Evolutionary conservation across 2,113 vertebrate genomes (phyloP), one percentile per base, ranked within the genome.

Genomic region (Orycteropus afer): DNA sequence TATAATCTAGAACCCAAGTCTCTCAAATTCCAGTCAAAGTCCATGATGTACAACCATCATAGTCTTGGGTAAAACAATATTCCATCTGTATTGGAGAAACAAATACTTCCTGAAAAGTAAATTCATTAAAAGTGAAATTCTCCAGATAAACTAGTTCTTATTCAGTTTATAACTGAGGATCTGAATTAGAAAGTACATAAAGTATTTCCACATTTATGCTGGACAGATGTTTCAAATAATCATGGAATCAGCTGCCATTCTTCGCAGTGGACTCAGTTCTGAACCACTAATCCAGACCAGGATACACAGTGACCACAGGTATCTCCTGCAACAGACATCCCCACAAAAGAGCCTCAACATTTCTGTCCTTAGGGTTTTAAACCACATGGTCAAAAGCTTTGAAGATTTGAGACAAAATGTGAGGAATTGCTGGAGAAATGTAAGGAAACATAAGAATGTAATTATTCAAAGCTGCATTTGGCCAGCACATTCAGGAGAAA

Each of bases 261-360:
- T 59, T 69, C 82, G 47, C 67, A 65, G 63, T 27, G 34, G 55
- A 85, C 57, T 51, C 74, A 53, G 55, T 17, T 78, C 78, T 4
- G 77, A 95, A 80, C 89, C 96, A 94, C 94, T 63, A 96, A 94
- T 5, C 79, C 74, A 73, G 17, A 88, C 86, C 96, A 86, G 96
- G 91, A 86, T 65, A 40, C 2, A 25, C 59, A 88, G 57, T 59
- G 51, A 96, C 96, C 97, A 95, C 97, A 96, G 74, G 40, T 42
- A 80, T 89, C 63, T 83, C 91, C 47, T 42, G 15, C 78, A 92
- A 57, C 17, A 55, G 49, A 69, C 94, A 65, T 2, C 12, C 65
- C 83, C 91, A 55, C 63, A 86, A 42, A 80, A 37, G 49, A 79
- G 78, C 90, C 55, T 86, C 42, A 65, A 91, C 40, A 92, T 47